These are phyloP conservation scores for Drosophila eohydei DNA, from an alignment of 2,888 invertebrate genomes.

Conservation along the genomic window DNA sequence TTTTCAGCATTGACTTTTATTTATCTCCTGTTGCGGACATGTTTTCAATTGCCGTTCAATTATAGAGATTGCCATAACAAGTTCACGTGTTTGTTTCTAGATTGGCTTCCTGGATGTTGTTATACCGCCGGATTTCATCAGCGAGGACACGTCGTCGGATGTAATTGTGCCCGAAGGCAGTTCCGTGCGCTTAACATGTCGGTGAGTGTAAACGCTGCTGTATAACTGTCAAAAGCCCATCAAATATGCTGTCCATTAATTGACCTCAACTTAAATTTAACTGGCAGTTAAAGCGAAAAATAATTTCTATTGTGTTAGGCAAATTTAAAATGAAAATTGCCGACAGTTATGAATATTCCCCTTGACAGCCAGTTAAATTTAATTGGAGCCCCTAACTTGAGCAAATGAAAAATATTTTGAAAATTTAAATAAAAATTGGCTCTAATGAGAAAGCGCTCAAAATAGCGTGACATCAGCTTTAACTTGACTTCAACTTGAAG, in stretches of 20 bases:
- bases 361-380: neutral
- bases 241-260: neutral
- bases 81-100: conserved; percentile 85
- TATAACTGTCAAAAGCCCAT: neutral
- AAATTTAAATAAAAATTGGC: no score
- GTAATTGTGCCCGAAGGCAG: conserved; percentile 95
- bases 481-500: neutral
- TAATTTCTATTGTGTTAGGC: neutral
- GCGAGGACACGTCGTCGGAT: conserved; percentile 95
- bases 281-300: no score
- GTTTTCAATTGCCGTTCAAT: neutral
- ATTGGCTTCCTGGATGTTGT: conserved; percentile 94
- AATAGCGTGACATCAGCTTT: neutral
- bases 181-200: conserved; percentile 88
- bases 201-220: conserved; percentile 74
- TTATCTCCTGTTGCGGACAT: neutral
- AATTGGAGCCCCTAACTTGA: neutral
- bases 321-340: no score
- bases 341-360: neutral
- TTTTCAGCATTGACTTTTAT: conserved; percentile 10
- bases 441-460: no score
- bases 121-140: conserved; percentile 95
- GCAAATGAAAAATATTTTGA: no score
- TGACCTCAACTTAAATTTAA: neutral
- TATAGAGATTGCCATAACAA: neutral